Conservation (phyloP, 2,113 vertebrate species). For the Plotosus lineatus region DNA sequence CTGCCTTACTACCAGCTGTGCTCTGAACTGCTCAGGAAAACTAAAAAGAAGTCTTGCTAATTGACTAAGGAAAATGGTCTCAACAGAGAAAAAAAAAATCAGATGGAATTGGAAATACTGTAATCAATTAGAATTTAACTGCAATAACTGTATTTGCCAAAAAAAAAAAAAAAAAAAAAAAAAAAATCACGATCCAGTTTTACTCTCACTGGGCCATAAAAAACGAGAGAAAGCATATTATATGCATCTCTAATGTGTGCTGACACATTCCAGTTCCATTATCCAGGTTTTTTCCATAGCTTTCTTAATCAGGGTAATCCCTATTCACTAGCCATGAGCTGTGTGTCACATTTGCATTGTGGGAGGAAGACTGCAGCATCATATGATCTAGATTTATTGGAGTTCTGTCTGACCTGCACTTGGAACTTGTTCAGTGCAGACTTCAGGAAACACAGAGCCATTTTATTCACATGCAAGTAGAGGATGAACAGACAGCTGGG, state of each 20-base stretch:
- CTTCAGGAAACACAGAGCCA: slow-evolving; percentile 3
- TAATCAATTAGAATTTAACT: slow-evolving; percentile 50
- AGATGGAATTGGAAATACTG: slow-evolving; percentile 57
- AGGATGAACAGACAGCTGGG: slow-evolving; percentile 24
- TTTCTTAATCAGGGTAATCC: slow-evolving; percentile 22
- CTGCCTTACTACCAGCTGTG: not conserved
- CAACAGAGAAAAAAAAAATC: slow-evolving; percentile 31
- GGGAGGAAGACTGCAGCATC: not conserved
- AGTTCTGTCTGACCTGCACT: not conserved
- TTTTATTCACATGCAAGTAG: slow-evolving; percentile 34
- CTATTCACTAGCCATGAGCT: not conserved
- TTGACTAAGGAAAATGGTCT: slow-evolving; percentile 58
- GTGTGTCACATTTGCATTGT: slow-evolving; percentile 6
- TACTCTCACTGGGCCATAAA: slow-evolving; percentile 16
- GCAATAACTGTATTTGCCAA: slow-evolving; percentile 18
- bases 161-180: slow-evolving; percentile 42
- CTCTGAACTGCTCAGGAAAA: slow-evolving; percentile 11
- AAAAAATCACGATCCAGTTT: slow-evolving; percentile 38
- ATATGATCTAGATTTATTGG: slow-evolving; percentile 16
- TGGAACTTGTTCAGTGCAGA: slow-evolving; percentile 1
- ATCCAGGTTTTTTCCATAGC: not conserved
- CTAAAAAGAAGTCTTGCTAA: slow-evolving; percentile 48
- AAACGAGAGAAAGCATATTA: not conserved
- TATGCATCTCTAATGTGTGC: slow-evolving; percentile 16
- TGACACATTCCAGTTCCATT: not conserved